A percentile compares a stretch with the other conserved stretches of the same genome.
These are phyloP conservation scores for Luffia ferchaultella DNA, from an alignment of 2,888 invertebrate genomes.

Conservation along the genomic window DNA sequence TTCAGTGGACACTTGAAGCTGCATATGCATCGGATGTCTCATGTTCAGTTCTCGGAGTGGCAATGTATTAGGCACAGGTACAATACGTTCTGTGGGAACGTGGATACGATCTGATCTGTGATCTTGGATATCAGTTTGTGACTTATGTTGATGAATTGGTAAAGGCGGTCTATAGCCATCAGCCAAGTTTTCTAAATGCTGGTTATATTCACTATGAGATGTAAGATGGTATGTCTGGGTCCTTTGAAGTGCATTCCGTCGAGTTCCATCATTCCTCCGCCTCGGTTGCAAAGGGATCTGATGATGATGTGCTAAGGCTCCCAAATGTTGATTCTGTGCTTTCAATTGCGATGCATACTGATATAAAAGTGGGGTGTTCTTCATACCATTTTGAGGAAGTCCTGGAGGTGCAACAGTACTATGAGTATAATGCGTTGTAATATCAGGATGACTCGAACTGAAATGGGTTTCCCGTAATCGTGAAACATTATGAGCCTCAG, in stretches of 20 bases:
- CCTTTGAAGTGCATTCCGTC: constrained; percentile 51
- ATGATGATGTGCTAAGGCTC: constrained; percentile 36
- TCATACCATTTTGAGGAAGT: constrained; percentile 27
- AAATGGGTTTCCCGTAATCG: constrained; percentile 55
- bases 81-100: constrained; percentile 36
- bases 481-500: constrained; percentile 47
- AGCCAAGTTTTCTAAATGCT: constrained; percentile 47
- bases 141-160: constrained; percentile 42
- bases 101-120: constrained; percentile 30
- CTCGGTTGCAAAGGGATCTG: constrained; percentile 40
- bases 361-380: constrained; percentile 49
- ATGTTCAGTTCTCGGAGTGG: constrained; percentile 47
- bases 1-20: constrained; percentile 50
- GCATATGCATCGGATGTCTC: constrained; percentile 41
- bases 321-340: constrained; percentile 53
- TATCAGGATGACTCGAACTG: constrained; percentile 60
- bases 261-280: constrained; percentile 37
- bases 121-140: constrained; percentile 46
- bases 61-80: constrained; percentile 46
- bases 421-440: constrained; percentile 46
- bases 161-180: constrained; percentile 38
- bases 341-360: constrained; percentile 60
- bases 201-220: constrained; percentile 57
- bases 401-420: constrained; percentile 30
- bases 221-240: constrained; percentile 61